These are phyloP conservation scores for Oscheius onirici DNA, from an alignment of 2,888 invertebrate genomes.

Conservation along the genomic window DNA sequence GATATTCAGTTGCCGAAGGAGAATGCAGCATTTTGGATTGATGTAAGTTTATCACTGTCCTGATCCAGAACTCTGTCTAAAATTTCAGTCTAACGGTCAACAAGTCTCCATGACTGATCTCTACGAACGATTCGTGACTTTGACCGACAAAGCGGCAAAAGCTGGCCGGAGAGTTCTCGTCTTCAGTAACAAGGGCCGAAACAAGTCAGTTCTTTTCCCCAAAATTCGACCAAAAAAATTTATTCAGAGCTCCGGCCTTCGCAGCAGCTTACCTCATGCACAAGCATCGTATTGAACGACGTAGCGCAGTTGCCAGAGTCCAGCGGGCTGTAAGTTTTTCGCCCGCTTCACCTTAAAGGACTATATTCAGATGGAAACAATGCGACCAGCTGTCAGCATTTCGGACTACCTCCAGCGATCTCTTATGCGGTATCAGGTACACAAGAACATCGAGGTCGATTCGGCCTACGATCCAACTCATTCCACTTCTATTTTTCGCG, in stretches of 20 bases:
- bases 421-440: conserved; percentile 58
- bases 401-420: conserved; percentile 66
- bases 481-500: conserved; percentile 46
- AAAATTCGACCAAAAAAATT: not conserved
- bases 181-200: conserved; percentile 63
- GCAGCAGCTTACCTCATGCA: conserved; percentile 67
- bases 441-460: conserved; percentile 42
- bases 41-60: conserved; percentile 31
- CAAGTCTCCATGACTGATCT: conserved; percentile 34
- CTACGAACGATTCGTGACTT: conserved; percentile 53
- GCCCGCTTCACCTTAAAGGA: not conserved
- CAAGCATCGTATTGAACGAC: conserved; percentile 53
- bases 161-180: conserved; percentile 58
- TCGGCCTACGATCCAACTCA: conserved; percentile 37
- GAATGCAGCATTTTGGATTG: conserved; percentile 38
- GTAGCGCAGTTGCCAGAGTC: conserved; percentile 58
- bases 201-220: conserved; percentile 39
- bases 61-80: not conserved
- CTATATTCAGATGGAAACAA: conserved; percentile 52
- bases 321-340: conserved; percentile 43
- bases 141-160: conserved; percentile 57
- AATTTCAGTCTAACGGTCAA: conserved; percentile 7
- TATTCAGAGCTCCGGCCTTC: conserved; percentile 64
- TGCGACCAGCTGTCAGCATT: conserved; percentile 64
- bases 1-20: conserved; percentile 55